These are phyloP conservation scores for Bombyx mori DNA, from an alignment of 1,140 invertebrate genomes.

Conservation along the genomic window DNA sequence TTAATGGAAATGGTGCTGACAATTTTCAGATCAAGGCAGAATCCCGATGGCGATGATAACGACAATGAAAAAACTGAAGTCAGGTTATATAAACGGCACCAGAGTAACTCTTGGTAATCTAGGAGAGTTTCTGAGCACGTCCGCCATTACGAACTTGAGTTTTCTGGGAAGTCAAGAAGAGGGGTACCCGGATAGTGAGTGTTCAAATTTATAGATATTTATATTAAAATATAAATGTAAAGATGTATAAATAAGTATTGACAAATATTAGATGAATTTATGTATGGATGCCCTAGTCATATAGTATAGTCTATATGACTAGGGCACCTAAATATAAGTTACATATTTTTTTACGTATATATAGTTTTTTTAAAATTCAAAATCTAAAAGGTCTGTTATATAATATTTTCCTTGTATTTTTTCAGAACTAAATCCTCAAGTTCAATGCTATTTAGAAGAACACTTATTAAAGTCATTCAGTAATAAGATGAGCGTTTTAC, in stretches of 20 bases:
- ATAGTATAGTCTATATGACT: too few species aligned
- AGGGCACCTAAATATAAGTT: too few species aligned
- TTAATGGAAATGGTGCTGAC: too few species aligned
- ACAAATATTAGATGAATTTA: too few species aligned
- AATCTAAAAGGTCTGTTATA: too few species aligned
- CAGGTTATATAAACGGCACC: slow-evolving; percentile 98
- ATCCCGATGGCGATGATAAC: slow-evolving; percentile 95
- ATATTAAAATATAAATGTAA: too few species aligned
- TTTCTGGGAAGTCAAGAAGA: slow-evolving; percentile 94
- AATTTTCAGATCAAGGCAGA: slow-evolving; percentile 87
- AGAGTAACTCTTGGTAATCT: slow-evolving; percentile 93
- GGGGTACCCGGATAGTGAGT: slow-evolving; percentile 85
- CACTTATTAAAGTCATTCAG: slow-evolving; percentile 86
- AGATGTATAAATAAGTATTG: too few species aligned
- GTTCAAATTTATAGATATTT: too few species aligned
- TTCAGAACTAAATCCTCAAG: slow-evolving; percentile 82
- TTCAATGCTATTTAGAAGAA: slow-evolving; percentile 90
- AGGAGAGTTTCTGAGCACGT: slow-evolving; percentile 94
- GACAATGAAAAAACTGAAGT: slow-evolving; percentile 98
- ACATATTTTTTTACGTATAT: too few species aligned
- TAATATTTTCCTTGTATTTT: neutral
- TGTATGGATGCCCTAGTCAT: too few species aligned
- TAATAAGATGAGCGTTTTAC: slow-evolving; percentile 78
- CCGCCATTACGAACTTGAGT: slow-evolving; percentile 95
- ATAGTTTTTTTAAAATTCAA: too few species aligned